Evolutionary conservation across 2,888 invertebrate species (phyloP), one percentile per base, ranked within the genome.

Genomic region (Myopa testacea): DNA sequence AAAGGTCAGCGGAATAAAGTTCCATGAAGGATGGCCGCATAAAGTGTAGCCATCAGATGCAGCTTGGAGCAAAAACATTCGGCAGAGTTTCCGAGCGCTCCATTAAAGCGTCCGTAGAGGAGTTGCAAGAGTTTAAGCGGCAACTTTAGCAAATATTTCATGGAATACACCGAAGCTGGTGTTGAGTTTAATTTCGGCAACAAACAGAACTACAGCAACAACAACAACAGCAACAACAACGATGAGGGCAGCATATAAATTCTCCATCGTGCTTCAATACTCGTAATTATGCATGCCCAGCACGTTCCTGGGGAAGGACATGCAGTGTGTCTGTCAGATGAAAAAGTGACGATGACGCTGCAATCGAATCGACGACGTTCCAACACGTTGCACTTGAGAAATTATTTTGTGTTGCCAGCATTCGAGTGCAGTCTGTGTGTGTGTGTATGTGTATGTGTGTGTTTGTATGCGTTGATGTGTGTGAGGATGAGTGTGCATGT

Each of bases 281-380:
- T n/a, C n/a, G n/a, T n/a, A 63, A 74, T 78, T 78, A 62, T 45
- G 58, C 37, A 78, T 75, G 70, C 78, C 63, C 34, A 34, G 67
- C 78, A 78, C 78, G 76, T 78, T 62, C 62, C 62, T 50, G 45
- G 65, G 62, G 65, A 78, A 78, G 70, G 75, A 75, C 78, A 71
- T 67, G 70, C 71, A 65, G 26, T 65, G 38, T 58, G 60, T n/a
- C n/a, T 10, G 38, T 38, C 10, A n/a, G 16, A 55, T 14, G 38
- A 65, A 68, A 70, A 78, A 67, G 78, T 75, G 78, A 75, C 78
- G 71, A 75, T 65, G 67, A 78, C 34, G 75, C 34, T 78, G 58
- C 67, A 67, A 71, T 55, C 75, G 58, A 58, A 67, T 72, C 71
- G 65, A 78, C 76, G 72, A 72, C 75, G 72, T 78, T 78, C 68